phyloP scores from a whole-genome alignment of 2,888 invertebrate genomes.

The Eupithecia pulchellata region DNA sequence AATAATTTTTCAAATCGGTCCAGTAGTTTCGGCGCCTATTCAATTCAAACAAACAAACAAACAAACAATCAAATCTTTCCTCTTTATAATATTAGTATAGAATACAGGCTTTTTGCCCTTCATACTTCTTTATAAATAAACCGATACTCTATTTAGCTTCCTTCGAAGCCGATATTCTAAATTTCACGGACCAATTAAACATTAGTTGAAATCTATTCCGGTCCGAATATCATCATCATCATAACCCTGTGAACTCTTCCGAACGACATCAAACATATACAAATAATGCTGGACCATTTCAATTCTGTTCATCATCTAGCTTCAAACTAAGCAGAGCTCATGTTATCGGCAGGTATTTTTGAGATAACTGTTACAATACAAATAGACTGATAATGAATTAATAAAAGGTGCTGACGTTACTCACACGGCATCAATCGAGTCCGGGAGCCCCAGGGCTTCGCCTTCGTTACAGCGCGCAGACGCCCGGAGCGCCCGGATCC shows the following conservation, averaged over 20 bases:
- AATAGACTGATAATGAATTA: background rate
- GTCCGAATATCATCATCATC: no score
- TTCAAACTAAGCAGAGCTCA: background rate
- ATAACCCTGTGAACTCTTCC: background rate
- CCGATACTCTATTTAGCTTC: background rate
- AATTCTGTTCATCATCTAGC: background rate
- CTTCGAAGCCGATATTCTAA: background rate
- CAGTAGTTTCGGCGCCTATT: no score
- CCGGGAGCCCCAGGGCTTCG: background rate
- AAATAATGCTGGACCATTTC: background rate
- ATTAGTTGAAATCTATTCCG: no score
- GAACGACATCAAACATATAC: background rate
- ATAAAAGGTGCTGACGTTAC: background rate
- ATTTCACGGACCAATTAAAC: no score
- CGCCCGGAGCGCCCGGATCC: conserved; percentile 12
- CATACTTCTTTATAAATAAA: no score
- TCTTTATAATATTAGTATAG: no score
- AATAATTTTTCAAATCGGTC: no score
- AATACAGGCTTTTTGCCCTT: no score
- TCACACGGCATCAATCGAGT: background rate
- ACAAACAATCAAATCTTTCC: no score
- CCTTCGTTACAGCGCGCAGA: background rate
- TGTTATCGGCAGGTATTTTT: background rate
- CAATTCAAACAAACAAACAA: no score
- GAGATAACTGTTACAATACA: background rate